Conservation (phyloP, 2,797 vertebrate genomes). For the Hapalemur alaotrensis region DNA sequence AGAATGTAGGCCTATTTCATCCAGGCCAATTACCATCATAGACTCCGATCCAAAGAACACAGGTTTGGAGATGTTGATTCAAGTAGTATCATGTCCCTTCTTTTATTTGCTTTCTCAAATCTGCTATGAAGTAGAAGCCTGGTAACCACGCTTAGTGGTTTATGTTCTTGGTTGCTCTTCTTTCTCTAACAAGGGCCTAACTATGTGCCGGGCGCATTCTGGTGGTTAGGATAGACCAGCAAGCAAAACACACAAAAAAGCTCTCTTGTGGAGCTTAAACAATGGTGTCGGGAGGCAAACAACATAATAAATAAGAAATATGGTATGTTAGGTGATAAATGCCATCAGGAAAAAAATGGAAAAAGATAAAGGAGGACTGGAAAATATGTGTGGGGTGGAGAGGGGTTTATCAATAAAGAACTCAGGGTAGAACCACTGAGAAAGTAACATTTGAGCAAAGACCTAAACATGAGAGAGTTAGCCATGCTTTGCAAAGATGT, state of each 20-base stretch:
- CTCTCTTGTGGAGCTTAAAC: background rate
- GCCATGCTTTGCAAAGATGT: background rate
- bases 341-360: background rate
- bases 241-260: background rate
- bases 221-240: background rate
- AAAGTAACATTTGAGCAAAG: background rate
- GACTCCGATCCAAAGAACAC: background rate
- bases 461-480: background rate
- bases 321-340: background rate
- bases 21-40: background rate
- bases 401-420: background rate
- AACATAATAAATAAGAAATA: background rate
- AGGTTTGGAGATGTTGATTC: background rate
- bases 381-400: background rate
- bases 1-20: background rate
- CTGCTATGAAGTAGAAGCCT: background rate
- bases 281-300: background rate
- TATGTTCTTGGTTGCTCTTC: background rate
- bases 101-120: background rate
- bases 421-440: background rate
- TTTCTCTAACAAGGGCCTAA: background rate
- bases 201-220: background rate
- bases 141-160: background rate
- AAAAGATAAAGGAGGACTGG: background rate
- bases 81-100: background rate